Conservation (phyloP, 2,113 vertebrate species). For the Peromyscus maniculatus region DNA sequence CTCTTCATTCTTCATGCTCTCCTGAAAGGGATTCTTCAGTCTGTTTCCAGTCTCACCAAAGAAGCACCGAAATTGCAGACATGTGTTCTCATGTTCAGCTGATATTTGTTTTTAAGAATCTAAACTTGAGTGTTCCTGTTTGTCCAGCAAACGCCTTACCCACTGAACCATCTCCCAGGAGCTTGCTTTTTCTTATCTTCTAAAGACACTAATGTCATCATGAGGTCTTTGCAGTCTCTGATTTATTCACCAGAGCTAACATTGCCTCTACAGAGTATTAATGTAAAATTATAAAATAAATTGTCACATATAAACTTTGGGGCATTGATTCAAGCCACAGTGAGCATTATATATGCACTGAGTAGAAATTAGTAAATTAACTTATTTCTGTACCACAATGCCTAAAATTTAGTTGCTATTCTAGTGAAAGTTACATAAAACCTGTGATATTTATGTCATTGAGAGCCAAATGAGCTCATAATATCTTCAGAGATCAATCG, state of each 20-base stretch:
- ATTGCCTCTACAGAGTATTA: neutral
- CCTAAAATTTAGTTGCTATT: neutral
- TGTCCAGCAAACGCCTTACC: neutral
- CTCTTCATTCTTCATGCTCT: neutral
- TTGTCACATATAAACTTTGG: neutral
- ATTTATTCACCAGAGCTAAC: neutral
- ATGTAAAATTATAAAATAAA: neutral
- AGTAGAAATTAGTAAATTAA: neutral
- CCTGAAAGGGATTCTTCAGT: neutral
- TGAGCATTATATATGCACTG: neutral
- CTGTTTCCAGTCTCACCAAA: neutral
- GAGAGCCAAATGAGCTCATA: neutral
- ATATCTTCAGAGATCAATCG: neutral
- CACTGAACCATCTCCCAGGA: neutral
- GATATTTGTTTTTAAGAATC: neutral
- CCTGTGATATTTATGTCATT: neutral
- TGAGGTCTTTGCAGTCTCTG: no score
- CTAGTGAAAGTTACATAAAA: neutral
- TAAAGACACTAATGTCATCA: no score
- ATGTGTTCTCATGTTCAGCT: neutral
- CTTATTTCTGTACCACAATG: neutral
- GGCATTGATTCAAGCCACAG: no score
- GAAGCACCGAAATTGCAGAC: neutral
- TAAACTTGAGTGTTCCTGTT: no score
- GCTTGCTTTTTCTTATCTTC: neutral